Conservation (phyloP, 92 coral and sea anemone genomes). For the Porites lobata region DNA sequence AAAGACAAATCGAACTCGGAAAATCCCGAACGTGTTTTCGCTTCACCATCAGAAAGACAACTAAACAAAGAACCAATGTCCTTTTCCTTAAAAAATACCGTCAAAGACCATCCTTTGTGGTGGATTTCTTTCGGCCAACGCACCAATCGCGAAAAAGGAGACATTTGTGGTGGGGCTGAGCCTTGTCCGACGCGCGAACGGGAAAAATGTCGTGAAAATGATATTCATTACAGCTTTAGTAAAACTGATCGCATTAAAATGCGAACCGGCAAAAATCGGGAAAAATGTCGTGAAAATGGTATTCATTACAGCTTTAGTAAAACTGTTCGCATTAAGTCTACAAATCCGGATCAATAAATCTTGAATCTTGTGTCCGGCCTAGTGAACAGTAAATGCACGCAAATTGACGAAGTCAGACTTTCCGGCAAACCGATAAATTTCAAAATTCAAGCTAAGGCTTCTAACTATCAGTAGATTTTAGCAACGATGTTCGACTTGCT, state of each 20-base stretch:
- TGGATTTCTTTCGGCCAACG: slow-evolving; percentile 1
- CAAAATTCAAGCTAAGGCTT: neutral
- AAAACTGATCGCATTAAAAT: slow-evolving; percentile 3
- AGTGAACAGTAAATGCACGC: slow-evolving; percentile 10
- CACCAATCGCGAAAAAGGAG: slow-evolving; percentile 5
- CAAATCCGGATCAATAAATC: slow-evolving; percentile 34
- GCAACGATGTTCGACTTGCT: too few relatives aligned
- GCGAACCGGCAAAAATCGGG: too few relatives aligned
- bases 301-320: too few relatives aligned
- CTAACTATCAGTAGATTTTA: neutral
- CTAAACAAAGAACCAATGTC: slow-evolving; percentile 5
- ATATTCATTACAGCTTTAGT: slow-evolving; percentile 18
- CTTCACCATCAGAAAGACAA: neutral
- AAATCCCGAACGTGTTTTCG: too few relatives aligned
- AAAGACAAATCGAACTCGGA: neutral
- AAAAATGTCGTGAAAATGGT: too few relatives aligned
- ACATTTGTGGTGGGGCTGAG: neutral
- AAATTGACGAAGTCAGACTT: neutral
- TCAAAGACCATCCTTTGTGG: neutral
- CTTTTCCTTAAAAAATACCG: slow-evolving; percentile 1
- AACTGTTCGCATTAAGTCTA: neutral
- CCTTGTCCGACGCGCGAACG: slow-evolving; percentile 7
- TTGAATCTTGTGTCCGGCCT: slow-evolving; percentile 27
- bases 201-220: neutral
- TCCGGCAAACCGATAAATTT: neutral